Evolutionary conservation across 2,113 vertebrate species (phyloP).

Genomic region (Empidonax traillii): DNA sequence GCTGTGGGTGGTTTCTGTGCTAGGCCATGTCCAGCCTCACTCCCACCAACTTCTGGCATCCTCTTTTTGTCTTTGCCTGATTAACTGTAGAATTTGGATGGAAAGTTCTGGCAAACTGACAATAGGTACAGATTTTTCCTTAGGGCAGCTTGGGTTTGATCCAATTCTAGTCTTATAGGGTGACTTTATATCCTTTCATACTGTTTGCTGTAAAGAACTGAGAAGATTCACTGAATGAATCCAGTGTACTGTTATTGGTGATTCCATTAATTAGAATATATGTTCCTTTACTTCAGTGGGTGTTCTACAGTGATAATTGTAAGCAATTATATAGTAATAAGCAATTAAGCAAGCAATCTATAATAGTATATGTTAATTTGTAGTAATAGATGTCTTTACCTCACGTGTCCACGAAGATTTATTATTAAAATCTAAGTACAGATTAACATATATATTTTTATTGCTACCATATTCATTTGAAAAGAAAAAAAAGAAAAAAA

Average conservation of each 20-base stretch:
- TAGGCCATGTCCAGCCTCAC: neutral
- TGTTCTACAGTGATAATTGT: neutral
- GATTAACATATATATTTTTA: neutral
- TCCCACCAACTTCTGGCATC: neutral
- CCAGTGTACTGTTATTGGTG: neutral
- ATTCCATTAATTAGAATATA: neutral
- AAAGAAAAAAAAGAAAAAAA: neutral
- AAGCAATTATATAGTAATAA: neutral
- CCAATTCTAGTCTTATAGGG: neutral
- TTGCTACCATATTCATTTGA: neutral
- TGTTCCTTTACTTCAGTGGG: neutral
- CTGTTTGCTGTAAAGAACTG: neutral
- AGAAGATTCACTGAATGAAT: neutral
- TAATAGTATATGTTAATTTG: neutral
- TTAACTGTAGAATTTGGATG: neutral
- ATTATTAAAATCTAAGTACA: neutral
- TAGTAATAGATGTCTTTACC: neutral
- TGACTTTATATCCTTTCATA: rapidly evolving
- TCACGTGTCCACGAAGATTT: neutral
- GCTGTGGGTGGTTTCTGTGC: neutral
- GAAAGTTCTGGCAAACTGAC: neutral
- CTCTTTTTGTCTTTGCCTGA: neutral
- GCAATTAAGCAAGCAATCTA: neutral
- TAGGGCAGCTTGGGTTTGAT: neutral
- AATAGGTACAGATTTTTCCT: neutral